These are phyloP conservation scores for Musca domestica DNA, from an alignment of 1,140 invertebrate species.

Conservation along the genomic window DNA sequence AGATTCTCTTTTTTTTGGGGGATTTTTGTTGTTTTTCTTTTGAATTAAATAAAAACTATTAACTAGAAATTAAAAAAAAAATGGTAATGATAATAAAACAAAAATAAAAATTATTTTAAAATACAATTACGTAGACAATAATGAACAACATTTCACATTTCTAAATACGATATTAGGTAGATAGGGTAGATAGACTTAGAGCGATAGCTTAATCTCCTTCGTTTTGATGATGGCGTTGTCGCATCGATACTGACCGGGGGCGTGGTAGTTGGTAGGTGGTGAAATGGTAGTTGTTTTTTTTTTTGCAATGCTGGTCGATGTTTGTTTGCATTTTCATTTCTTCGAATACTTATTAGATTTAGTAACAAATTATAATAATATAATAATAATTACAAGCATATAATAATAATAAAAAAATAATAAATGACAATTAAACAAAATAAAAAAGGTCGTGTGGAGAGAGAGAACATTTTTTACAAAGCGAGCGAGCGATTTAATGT, in stretches of 20 bases:
- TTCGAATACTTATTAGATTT: too few relatives aligned
- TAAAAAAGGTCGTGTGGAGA: too few relatives aligned
- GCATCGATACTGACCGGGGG: too few relatives aligned
- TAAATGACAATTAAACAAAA: too few relatives aligned
- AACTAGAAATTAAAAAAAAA: constrained; percentile 28
- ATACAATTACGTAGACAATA: constrained; percentile 26
- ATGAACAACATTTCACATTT: constrained; percentile 28
- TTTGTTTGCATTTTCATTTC: not conserved
- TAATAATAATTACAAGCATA: too few relatives aligned
- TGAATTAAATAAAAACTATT: constrained; percentile 29
- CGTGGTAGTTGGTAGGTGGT: too few relatives aligned
- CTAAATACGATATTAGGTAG: not conserved
- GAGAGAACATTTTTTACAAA: constrained; percentile 1
- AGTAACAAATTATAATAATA: too few relatives aligned
- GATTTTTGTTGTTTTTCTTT: constrained; percentile 21
- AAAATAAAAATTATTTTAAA: constrained; percentile 23
- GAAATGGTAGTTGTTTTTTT: too few relatives aligned
- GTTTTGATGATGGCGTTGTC: too few relatives aligned
- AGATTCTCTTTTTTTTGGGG: constrained; percentile 1
- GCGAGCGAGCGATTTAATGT: not conserved
- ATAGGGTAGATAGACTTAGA: too few relatives aligned
- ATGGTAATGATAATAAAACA: constrained; percentile 25
- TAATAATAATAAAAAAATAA: too few relatives aligned
- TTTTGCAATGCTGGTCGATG: not conserved
- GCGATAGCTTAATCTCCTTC: too few relatives aligned